These are phyloP conservation scores for Drosophila setifemur DNA, from an alignment of 1,140 invertebrate species.

Conservation along the genomic window DNA sequence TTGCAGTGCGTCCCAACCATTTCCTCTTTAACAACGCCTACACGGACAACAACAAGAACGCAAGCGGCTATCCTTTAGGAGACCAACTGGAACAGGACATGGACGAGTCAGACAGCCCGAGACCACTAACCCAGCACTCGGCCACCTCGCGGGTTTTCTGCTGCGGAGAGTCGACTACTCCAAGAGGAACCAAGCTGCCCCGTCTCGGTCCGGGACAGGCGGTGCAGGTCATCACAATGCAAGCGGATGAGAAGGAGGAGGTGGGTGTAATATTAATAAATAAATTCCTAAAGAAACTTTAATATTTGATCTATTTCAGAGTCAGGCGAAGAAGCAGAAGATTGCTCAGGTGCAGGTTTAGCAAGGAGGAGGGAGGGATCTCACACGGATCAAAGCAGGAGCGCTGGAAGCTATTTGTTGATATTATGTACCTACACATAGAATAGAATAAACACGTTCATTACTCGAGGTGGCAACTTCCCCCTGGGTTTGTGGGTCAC, in stretches of 20 bases:
- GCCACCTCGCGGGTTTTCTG: conserved; percentile 65
- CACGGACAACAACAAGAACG: conserved; percentile 67
- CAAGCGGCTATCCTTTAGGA: conserved; percentile 5
- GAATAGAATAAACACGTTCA: conserved; percentile 25
- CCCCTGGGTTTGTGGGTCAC: conserved; percentile 37
- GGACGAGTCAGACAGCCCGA: conserved; percentile 71
- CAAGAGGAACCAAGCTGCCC: conserved; percentile 49
- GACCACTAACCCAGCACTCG: conserved; percentile 45
- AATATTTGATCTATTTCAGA: conserved; percentile 8
- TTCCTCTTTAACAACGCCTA: conserved; percentile 64
- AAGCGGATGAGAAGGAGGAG: conserved; percentile 39
- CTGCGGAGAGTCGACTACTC: conserved; percentile 59
- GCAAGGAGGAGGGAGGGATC: background rate
- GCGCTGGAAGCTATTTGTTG: conserved; percentile 40
- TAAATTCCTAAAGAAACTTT: no score
- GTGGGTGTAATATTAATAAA: no score
- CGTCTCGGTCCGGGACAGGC: conserved; percentile 70
- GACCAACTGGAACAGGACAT: conserved; percentile 55
- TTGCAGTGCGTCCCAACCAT: conserved; percentile 64
- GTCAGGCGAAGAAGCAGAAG: conserved; percentile 63
- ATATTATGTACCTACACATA: conserved; percentile 25
- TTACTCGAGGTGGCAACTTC: background rate
- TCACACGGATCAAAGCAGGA: conserved; percentile 35
- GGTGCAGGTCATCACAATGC: conserved; percentile 70
- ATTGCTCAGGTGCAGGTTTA: conserved; percentile 61